phyloP scores from a whole-genome alignment of 1,140 invertebrate genomes.

The Samia ricini region DNA sequence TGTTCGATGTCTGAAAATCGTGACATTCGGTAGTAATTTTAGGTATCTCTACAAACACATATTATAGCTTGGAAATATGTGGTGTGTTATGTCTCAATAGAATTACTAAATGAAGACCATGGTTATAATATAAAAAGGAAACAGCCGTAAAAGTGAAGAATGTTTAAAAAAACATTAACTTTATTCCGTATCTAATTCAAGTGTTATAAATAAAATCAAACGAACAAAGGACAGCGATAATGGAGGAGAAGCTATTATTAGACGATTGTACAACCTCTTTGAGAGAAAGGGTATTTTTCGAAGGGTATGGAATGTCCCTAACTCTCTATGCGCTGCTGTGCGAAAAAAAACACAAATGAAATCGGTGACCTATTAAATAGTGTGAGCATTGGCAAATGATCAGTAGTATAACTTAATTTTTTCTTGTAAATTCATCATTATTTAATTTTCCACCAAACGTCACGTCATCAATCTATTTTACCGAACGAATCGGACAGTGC shows the following conservation, averaged over 20 bases:
- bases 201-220: conserved; percentile 19
- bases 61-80: too few relatives aligned
- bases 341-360: conserved; percentile 79
- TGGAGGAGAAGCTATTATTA: conserved; percentile 39
- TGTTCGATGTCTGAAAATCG: neutral
- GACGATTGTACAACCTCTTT: conserved; percentile 55
- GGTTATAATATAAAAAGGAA: too few relatives aligned
- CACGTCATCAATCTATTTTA: conserved; percentile 54
- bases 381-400: conserved; percentile 63
- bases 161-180: conserved; percentile 2
- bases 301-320: conserved; percentile 88
- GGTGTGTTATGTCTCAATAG: too few relatives aligned
- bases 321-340: conserved; percentile 86
- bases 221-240: conserved; percentile 22
- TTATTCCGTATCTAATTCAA: conserved; percentile 9
- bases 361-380: conserved; percentile 82
- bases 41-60: neutral
- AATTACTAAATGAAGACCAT: too few relatives aligned
- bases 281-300: conserved; percentile 84
- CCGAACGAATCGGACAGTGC: conserved; percentile 45
- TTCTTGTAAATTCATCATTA: neutral
- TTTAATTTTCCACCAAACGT: conserved; percentile 12
- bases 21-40: neutral
- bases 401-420: too few relatives aligned
- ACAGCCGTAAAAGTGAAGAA: conserved; percentile 11